Evolutionary conservation across 2,888 invertebrate species (phyloP), one percentile per base, ranked within the genome.

Genomic region (Hofmannophila pseudospretella): DNA sequence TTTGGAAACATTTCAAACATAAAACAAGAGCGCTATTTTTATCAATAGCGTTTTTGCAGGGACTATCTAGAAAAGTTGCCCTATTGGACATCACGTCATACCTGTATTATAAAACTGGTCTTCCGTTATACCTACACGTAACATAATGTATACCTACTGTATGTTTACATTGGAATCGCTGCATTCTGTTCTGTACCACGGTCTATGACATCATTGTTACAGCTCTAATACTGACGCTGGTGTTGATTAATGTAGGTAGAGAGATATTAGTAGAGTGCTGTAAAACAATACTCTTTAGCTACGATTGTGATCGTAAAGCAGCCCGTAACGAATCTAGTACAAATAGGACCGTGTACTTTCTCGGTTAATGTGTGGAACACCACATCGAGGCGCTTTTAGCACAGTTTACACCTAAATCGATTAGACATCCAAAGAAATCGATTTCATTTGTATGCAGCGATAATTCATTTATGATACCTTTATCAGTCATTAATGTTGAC

Each of bases 391-490:
- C 32, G 61, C 65, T 67, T 75, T 72, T 73, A 74, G 66, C 72
- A 72, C 75, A 79, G 76, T 78, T 80, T 74, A 79, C 82, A 82
- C 77, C 61, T 70, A 68, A 85, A 85, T 85, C 81, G 77, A 84
- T 85, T 84, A 54, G 72, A 79, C 71, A 80, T 80, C 72, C 74
- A 70, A 67, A 61, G 71, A 74, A 85, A 84, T 84, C 69, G 77
- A 85, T 85, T 84, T 65, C 53, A 60, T 56, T 63, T 69, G 59
- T 70, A 59, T 45, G 58, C 54, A 43, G 61, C 68, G 73, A 77
- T 76, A 78, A 76, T 71, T 75, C 67, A 59, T 73, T 74, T 74
- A 71, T 71, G 64, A 74, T 71, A 51, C 39, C 54, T 68, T 79
- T 79, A 78, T 74, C 62, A 69, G 56, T 62, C 41, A 43, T 41